Conservation (phyloP, 2,797 vertebrate genomes). For the Capromys pilorides region DNA sequence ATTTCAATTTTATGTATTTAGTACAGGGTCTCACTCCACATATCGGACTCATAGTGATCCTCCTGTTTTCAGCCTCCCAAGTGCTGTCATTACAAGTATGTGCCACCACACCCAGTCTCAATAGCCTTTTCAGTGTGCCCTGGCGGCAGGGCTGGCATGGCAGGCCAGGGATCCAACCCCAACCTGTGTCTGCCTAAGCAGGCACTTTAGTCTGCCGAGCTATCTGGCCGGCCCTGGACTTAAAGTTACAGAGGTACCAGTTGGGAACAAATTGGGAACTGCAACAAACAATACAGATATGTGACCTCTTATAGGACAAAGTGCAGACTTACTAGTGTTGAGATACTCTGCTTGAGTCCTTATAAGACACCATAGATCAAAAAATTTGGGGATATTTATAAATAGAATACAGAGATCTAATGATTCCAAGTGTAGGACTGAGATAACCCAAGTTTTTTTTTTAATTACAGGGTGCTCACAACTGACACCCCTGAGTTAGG, state of each 20-base stretch:
- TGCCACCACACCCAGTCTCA: too few relatives aligned
- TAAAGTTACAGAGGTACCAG: constrained; percentile 41
- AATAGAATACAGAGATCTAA: constrained; percentile 20
- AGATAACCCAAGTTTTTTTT: constrained; percentile 49
- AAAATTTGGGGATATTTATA: neutral
- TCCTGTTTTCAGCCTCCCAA: too few relatives aligned
- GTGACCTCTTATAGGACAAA: constrained; percentile 30
- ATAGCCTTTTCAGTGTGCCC: too few relatives aligned
- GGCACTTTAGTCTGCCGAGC: too few relatives aligned
- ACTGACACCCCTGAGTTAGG: neutral
- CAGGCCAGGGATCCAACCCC: too few relatives aligned
- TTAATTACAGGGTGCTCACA: neutral
- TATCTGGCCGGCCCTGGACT: neutral
- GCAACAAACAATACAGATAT: constrained; percentile 51
- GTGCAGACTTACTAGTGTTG: constrained; percentile 53
- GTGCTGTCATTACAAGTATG: too few relatives aligned
- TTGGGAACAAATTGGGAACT: constrained; percentile 44
- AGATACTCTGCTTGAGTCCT: neutral
- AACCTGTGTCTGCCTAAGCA: too few relatives aligned
- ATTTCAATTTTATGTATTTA: too few relatives aligned
- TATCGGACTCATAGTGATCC: too few relatives aligned
- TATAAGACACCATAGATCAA: constrained; percentile 1
- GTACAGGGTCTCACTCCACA: too few relatives aligned
- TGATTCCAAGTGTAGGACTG: constrained; percentile 10
- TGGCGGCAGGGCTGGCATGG: too few relatives aligned